A percentile compares a stretch with the other conserved stretches of the same genome.
These are phyloP conservation scores for Probaryconus sp. DNA, from an alignment of 1,140 invertebrate genomes.

Conservation along the genomic window DNA sequence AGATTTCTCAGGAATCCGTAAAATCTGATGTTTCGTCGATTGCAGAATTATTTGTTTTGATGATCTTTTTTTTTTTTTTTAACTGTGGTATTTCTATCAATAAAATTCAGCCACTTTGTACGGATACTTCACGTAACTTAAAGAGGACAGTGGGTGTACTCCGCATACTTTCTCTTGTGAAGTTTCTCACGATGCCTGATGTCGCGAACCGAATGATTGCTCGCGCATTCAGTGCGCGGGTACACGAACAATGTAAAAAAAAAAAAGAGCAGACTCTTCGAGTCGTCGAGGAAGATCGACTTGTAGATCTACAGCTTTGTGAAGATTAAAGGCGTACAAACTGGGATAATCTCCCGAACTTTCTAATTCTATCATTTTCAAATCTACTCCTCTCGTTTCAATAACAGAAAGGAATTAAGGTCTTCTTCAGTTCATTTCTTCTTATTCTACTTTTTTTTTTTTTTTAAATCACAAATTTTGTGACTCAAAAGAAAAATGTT, in stretches of 20 bases:
- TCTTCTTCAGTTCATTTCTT: no score
- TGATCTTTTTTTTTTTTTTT: no score
- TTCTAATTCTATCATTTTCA: slow-evolving; percentile 33
- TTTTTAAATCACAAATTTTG: no score
- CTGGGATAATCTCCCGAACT: slow-evolving; percentile 23
- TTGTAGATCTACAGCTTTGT: slow-evolving; percentile 4
- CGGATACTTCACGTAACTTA: slow-evolving; percentile 46
- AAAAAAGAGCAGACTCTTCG: slow-evolving; percentile 9
- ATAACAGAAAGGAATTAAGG: no score
- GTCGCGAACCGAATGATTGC: slow-evolving; percentile 45
- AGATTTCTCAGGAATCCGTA: no score
- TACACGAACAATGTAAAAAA: slow-evolving; percentile 28
- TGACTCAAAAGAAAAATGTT: no score
- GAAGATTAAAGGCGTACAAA: slow-evolving; percentile 11
- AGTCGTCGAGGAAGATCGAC: slow-evolving; percentile 15
- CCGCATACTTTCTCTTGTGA: slow-evolving; percentile 37
- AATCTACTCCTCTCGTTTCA: slow-evolving; percentile 11
- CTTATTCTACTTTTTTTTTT: no score
- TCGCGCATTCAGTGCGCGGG: slow-evolving; percentile 37
- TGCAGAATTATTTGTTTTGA: no score
- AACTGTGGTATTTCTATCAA: slow-evolving; percentile 11
- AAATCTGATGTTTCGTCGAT: no score
- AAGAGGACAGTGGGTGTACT: slow-evolving; percentile 37
- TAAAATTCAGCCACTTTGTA: slow-evolving; percentile 2
- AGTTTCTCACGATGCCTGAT: slow-evolving; percentile 53